phyloP scores from a whole-genome alignment of 2,113 vertebrate genomes.

The Ceyx margarethae region DNA sequence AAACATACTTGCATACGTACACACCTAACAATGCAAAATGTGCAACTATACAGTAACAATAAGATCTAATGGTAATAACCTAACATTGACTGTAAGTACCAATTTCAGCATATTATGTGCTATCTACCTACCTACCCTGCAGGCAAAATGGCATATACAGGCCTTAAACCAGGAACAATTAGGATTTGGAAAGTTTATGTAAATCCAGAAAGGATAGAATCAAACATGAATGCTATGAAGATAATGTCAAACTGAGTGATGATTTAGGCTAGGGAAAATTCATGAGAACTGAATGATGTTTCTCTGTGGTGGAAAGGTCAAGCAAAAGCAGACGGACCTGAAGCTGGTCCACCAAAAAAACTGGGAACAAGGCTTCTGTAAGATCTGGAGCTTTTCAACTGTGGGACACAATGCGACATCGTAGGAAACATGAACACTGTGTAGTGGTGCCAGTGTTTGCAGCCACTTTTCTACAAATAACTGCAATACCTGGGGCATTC shows the following conservation, averaged over 20 bases:
- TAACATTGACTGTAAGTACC: not conserved
- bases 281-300: fast-evolving
- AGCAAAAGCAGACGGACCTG: not conserved
- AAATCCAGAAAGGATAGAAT: not conserved
- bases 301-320: not conserved
- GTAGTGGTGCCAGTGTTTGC: not conserved
- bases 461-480: not conserved
- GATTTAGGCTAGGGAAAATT: not conserved
- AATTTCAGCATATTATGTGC: not conserved
- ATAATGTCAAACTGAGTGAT: not conserved
- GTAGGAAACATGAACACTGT: fast-evolving
- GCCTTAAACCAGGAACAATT: not conserved
- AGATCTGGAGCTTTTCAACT: not conserved
- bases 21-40: not conserved
- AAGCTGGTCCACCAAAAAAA: not conserved
- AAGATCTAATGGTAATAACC: not conserved
- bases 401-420: not conserved
- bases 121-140: not conserved
- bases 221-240: not conserved
- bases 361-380: not conserved
- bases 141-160: not conserved
- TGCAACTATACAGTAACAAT: not conserved
- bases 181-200: not conserved
- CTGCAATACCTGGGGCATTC: not conserved
- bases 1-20: not conserved